Base-by-base conservation (phyloP, 2,113 vertebrate species). In the Alouatta palliata region DNA sequence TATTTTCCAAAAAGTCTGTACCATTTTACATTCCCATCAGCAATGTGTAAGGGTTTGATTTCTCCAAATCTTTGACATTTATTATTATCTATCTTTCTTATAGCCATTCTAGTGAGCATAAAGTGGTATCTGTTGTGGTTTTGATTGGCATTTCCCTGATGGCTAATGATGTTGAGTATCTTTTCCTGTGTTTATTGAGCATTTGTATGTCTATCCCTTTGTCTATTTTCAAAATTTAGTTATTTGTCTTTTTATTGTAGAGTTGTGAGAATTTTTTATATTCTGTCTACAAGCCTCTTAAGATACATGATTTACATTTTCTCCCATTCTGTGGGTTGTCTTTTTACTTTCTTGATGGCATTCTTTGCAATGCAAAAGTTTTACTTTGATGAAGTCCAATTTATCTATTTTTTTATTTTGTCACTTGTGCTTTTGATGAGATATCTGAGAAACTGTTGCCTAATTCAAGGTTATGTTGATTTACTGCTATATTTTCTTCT, bases 301-400 rank as follows among this genome's bases (percentile, higher is more conserved):
- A 45, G 19, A 90, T 30, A 82, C n/a, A 92, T 45, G 81, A 77
- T 87, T 91, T 88, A 54, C 80, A 88, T 91, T 93, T 83, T 71
- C 70, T 64, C 27, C 61, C 27, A 64, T 71, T 93, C 71, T 95
- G 52, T 91, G 70, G 43, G 19, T n/a, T 79, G 16, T 64, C 37
- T 84, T 64, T 88, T 68, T 35, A 79, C 35, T 96, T 94, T 47
- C 40, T 91, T 87, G 10, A 61, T 49, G 11, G 17, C 91, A 30
- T 61, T 86, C 82, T 88, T 95, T 73, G 54, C 88, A 40, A 75
- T 17, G 30, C 71, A 73, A 66, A 91, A 27, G 37, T 93, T 87
- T 96, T 73, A 71, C 90, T 91, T 96, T 49, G 40, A 47, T 83
- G 37, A 94, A 83, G 7, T 85, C 27, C 52, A 94, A 58, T 70